Conservation (phyloP, 2,888 invertebrate species). For the Xestobium rufovillosum region DNA sequence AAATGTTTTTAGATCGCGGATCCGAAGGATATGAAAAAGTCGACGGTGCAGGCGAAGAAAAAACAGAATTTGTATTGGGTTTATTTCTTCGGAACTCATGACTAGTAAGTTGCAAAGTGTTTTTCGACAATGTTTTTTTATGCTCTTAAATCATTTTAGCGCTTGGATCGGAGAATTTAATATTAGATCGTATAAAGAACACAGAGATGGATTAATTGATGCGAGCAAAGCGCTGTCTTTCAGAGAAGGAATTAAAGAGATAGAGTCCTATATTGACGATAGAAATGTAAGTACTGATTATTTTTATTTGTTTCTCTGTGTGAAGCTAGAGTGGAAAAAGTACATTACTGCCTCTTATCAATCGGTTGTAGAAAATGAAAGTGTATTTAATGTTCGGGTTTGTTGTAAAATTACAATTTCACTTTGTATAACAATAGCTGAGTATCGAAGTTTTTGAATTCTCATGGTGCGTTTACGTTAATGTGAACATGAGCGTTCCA, state of each 20-base stretch:
- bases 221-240: conserved; percentile 68
- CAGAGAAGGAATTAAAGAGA: conserved; percentile 71
- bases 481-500: too few relatives aligned
- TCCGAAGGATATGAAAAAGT: conserved; percentile 69
- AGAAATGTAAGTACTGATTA: conserved; percentile 49
- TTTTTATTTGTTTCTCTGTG: conserved; percentile 5
- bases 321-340: neutral
- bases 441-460: too few relatives aligned
- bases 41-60: conserved; percentile 69
- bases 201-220: conserved; percentile 69
- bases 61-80: conserved; percentile 74
- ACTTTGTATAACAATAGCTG: too few relatives aligned
- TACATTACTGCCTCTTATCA: neutral
- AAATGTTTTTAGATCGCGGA: conserved; percentile 63
- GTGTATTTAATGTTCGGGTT: too few relatives aligned
- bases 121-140: conserved; percentile 7
- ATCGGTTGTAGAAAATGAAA: neutral
- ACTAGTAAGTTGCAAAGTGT: conserved; percentile 68
- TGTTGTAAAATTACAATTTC: too few relatives aligned
- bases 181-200: conserved; percentile 74
- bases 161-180: conserved; percentile 85
- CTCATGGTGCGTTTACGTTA: too few relatives aligned
- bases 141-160: conserved; percentile 45
- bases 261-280: conserved; percentile 69
- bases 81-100: conserved; percentile 91